Conservation (phyloP, 2,797 vertebrate genomes). For the Champsocephalus gunnari region DNA sequence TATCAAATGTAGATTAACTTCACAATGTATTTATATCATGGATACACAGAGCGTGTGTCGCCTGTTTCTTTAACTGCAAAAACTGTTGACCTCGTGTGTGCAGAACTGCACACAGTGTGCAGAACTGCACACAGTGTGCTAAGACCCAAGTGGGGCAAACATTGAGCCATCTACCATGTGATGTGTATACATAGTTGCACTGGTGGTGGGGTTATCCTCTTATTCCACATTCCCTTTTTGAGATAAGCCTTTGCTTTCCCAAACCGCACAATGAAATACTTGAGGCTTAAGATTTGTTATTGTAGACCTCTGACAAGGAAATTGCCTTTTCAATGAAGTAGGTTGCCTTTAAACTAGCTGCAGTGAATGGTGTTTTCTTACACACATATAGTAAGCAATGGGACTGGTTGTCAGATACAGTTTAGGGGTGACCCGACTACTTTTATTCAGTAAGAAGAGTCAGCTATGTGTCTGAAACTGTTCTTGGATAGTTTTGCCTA, state of each 20-base stretch:
- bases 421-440: not conserved
- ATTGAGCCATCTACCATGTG: not conserved
- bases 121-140: not conserved
- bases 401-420: not conserved
- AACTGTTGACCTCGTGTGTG: not conserved
- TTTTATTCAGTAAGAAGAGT: not conserved
- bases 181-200: no score
- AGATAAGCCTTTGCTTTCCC: not conserved
- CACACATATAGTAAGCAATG: not conserved
- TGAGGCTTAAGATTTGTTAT: not conserved
- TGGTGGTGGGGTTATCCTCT: constrained; percentile 13
- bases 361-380: not conserved
- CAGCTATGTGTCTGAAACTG: not conserved
- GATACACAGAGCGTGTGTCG: not conserved
- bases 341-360: not conserved
- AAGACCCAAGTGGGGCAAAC: constrained; percentile 26
- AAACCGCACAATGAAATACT: not conserved
- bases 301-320: not conserved
- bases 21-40: no score
- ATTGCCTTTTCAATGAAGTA: not conserved
- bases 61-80: constrained; percentile 12
- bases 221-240: constrained; percentile 1
- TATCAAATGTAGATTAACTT: not conserved
- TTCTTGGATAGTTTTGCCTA: not conserved
- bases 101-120: not conserved